A percentile compares a stretch with the other conserved stretches of the same genome.
These are phyloP conservation scores for Drosophila kurseongensis DNA, from an alignment of 1,140 invertebrate species.

Conservation along the genomic window DNA sequence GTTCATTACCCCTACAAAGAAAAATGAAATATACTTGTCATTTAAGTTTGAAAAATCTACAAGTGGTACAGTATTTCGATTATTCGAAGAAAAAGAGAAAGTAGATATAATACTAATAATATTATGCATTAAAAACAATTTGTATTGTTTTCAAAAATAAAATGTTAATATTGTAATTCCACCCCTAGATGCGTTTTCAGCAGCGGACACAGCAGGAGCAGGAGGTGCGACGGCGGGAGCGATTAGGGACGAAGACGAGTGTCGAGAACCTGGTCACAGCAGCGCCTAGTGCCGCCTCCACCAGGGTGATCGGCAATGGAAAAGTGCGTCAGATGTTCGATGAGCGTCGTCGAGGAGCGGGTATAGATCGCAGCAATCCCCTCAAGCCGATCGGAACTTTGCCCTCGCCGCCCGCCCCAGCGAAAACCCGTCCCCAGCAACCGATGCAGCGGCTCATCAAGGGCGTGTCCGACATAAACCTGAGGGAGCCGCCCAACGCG, in stretches of 20 bases:
- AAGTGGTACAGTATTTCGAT: too few species aligned
- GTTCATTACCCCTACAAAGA: too few species aligned
- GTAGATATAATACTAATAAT: too few species aligned
- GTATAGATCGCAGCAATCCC: conserved; percentile 92
- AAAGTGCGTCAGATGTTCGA: conserved; percentile 92
- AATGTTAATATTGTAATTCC: too few species aligned
- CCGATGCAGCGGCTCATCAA: conserved; percentile 38
- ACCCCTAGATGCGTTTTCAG: conserved; percentile 78
- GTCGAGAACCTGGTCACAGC: conserved; percentile 6
- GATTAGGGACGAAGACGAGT: conserved; percentile 15
- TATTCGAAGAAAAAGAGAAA: too few species aligned
- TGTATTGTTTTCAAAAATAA: too few species aligned
- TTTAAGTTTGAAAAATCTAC: too few species aligned
- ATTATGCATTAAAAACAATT: too few species aligned
- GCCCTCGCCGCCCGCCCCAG: conserved; percentile 22
- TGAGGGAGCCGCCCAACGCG: conserved; percentile 35
- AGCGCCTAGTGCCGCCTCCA: conserved; percentile 31
- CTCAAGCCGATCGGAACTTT: conserved; percentile 87
- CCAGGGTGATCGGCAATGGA: conserved; percentile 65
- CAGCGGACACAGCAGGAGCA: conserved; percentile 73
- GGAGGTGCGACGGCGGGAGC: conserved; percentile 66
- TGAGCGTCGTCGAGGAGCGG: conserved; percentile 89
- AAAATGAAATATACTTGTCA: too few species aligned
- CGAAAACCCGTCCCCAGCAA: conserved; percentile 17
- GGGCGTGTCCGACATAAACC: conserved; percentile 47